phyloP scores from a whole-genome alignment of 2,797 vertebrate genomes.

The Ctenosaura bakeri region DNA sequence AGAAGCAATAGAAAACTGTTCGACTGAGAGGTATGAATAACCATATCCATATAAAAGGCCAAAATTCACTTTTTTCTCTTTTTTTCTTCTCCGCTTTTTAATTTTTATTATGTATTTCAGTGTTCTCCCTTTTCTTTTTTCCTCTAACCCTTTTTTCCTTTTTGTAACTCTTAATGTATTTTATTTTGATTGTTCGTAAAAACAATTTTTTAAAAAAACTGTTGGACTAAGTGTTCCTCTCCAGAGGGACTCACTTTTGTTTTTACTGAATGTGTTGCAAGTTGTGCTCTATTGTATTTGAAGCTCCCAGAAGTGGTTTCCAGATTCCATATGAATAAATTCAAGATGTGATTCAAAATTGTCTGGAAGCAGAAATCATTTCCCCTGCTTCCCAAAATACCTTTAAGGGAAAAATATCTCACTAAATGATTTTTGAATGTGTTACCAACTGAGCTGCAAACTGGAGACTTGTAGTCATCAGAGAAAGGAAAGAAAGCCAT shows the following conservation, averaged over 20 bases:
- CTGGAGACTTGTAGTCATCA: neutral
- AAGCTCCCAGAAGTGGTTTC: neutral
- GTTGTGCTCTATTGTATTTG: neutral
- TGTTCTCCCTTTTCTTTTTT: too few species aligned
- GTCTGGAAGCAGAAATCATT: neutral
- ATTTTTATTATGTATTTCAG: too few species aligned
- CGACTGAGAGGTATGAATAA: too few species aligned
- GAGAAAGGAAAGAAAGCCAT: constrained; percentile 10
- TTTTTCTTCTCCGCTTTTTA: too few species aligned
- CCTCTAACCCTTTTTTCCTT: too few species aligned
- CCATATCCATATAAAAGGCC: too few species aligned
- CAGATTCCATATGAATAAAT: neutral
- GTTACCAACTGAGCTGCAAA: constrained; percentile 12
- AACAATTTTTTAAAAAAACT: too few species aligned
- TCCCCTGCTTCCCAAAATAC: neutral
- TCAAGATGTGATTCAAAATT: neutral
- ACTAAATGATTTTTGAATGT: constrained; percentile 21
- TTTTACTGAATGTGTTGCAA: neutral
- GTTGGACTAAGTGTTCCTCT: neutral
- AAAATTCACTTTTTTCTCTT: too few species aligned
- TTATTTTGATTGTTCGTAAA: too few species aligned
- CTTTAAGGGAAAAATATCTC: constrained; percentile 1
- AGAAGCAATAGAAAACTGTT: neutral
- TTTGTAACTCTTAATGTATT: too few species aligned
- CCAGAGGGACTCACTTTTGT: neutral